Evolutionary conservation across 2,113 vertebrate genomes (phyloP), one percentile per base, ranked within the genome.

Genomic region (Electrona antarctica): DNA sequence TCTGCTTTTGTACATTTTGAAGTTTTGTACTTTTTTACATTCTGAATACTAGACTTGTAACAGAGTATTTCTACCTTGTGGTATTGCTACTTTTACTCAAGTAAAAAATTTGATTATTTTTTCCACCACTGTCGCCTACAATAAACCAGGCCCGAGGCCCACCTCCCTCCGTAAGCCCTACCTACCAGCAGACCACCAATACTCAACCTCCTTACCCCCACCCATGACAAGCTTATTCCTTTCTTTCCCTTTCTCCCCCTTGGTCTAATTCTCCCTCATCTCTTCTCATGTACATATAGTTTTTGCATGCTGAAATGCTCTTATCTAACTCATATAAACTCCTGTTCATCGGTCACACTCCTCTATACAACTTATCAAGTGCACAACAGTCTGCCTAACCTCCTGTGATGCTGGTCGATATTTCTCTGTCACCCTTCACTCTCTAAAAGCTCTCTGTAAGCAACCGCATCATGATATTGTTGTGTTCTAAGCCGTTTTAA

Each of bases 201-300:
- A 6, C 65, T 7, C 41, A 14, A n/a, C 13, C 21, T 29, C 50
- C 70, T 71, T 51, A 73, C 74, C 55, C 69, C 65, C 69, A 49
- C 76, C 72, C 83, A 71, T 84, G 33, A 79, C 87, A 86, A 83
- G 85, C 69, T 77, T 83, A 86, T 85, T 74, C 83, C 76, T 60
- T 74, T 84, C 76, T 60, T 68, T 75, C 69, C 66, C 64, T 81
- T 74, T 85, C 55, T 49, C 59, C 63, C 67, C 7, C 62, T 75
- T 50, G 21, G 55, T 59, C 63, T 13, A 49, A 76, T 60, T 65
- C 41, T 69, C 55, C 54, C 51, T 21, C 28, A 14, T 65, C 64
- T 33, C 28, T 13, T 7, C 3, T 1, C 3, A 28, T 51, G 28
- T 41, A 14, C 21, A 7, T 29, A 7, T 29, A 41, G 3, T 62